Base-by-base conservation (phyloP, 1,140 invertebrate genomes). In the Globodera rostochiensis region DNA sequence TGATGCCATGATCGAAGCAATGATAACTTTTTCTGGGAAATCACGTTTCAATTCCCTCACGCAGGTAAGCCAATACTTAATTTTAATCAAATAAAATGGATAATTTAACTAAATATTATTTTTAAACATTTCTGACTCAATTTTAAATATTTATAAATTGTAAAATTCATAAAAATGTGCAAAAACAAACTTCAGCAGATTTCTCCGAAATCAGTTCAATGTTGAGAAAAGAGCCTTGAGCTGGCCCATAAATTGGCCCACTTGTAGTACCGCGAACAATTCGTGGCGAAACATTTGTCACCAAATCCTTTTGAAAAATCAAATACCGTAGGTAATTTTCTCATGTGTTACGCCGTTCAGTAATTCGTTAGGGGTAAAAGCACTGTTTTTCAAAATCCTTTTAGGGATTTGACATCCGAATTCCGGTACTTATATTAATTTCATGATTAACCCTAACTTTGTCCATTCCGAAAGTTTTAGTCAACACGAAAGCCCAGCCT, bases 191-290 rank as follows among this genome's bases (percentile, higher is more conserved):
- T 1, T 93, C 94, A 67, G 93, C 93, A 11, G 94, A 94, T 91
- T 99, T 99, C 91, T 99, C 97, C 13, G 96, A 98, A 89, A 99
- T 98, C 3, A 99, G 91, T 91, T 99, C 97, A 83, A 99, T 98
- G 89, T 99, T 99, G 0, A 99, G 91, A 90, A 98, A 99, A 6
- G 95, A 81, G 21, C 85, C 93, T 91, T 98, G 96, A 73, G 95
- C 95, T 0, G 97, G 97, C 0, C 97, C 97, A 90, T 93, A 98
- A 86, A 93, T 91, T 83, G 97, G 94, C 21, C 97, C 94, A 4
- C 95, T 95, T 0, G 96, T 98, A 6, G 94, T 94, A 15, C 97
- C 97, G 81, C 95, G 92, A 0, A 98, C 93, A 84, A 99, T 99
- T 80, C 97, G 92, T 0, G 97, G 97, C 3, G 96, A 98, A 0